Conservation (phyloP, 2,113 vertebrate genomes). For the Grammomys surdaster region DNA sequence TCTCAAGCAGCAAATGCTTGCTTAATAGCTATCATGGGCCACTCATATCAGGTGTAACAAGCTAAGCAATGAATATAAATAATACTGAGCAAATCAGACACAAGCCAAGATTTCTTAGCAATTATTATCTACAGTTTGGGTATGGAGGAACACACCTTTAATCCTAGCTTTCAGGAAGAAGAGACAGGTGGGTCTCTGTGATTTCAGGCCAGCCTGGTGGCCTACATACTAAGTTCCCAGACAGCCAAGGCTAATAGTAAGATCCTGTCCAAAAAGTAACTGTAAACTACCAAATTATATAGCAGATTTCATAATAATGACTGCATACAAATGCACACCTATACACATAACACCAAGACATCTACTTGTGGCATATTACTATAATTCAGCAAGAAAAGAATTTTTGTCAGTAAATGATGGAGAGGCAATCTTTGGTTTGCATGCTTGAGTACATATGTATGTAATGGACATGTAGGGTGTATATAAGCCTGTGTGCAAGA, state of each 20-base stretch:
- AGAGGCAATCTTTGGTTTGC: neutral
- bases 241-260: neutral
- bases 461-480: neutral
- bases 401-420: constrained; percentile 28
- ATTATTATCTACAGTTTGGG: neutral
- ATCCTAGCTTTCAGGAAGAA: neutral
- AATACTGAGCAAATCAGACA: constrained; percentile 16
- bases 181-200: neutral
- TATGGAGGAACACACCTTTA: neutral
- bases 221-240: neutral
- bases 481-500: too few species aligned
- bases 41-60: neutral
- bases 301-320: constrained; percentile 30
- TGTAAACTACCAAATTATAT: neutral
- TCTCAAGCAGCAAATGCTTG: constrained; percentile 53
- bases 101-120: neutral
- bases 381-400: neutral
- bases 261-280: neutral
- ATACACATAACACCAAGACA: neutral
- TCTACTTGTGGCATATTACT: neutral
- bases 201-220: neutral
- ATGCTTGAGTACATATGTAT: neutral
- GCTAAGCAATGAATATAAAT: neutral
- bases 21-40: neutral
- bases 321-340: neutral